Percentiles rank a stretch among this genome's conserved stretches.
Conservation (phyloP, 1,140 invertebrate species). For the Trichoplusia ni region DNA sequence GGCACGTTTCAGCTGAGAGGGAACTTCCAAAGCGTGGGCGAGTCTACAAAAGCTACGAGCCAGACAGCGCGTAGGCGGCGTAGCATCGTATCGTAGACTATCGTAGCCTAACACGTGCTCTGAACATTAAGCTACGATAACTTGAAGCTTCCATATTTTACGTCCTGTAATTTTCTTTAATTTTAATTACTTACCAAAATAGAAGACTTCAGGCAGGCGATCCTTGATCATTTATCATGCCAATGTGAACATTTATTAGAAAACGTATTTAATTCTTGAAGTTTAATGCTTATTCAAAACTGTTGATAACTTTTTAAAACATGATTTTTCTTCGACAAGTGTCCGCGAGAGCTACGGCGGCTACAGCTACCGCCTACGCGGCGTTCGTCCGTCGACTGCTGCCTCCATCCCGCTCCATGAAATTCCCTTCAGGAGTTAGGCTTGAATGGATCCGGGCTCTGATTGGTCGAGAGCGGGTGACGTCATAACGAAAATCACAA, state of each 20-base stretch:
- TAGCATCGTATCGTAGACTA: constrained; percentile 61
- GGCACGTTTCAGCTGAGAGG: constrained; percentile 2
- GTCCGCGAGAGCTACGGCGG: constrained; percentile 31
- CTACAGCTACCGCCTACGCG: constrained; percentile 38
- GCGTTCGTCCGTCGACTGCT: constrained; percentile 65
- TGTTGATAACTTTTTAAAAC: constrained; percentile 15
- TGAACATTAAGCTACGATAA: not conserved
- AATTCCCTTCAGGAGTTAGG: constrained; percentile 78
- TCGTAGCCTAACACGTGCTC: constrained; percentile 59
- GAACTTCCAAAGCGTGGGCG: constrained; percentile 65
- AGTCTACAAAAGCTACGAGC: constrained; percentile 74
- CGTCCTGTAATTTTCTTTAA: constrained; percentile 12
- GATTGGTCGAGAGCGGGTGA: constrained; percentile 70
- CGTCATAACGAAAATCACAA: constrained; percentile 74
- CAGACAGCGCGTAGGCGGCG: constrained; percentile 71
- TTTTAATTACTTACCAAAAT: constrained; percentile 45
- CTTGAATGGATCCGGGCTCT: constrained; percentile 74
- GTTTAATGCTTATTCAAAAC: not conserved
- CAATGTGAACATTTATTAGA: constrained; percentile 12
- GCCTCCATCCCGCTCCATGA: constrained; percentile 63
- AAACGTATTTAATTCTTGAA: not conserved
- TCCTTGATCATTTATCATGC: constrained; percentile 23
- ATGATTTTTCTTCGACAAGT: constrained; percentile 23
- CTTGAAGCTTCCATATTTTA: not conserved
- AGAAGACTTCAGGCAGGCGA: not conserved